Percentiles rank a stretch among this genome's conserved stretches.
These are phyloP conservation scores for Cerceris rybyensis DNA, from an alignment of 2,888 invertebrate species.

Conservation along the genomic window DNA sequence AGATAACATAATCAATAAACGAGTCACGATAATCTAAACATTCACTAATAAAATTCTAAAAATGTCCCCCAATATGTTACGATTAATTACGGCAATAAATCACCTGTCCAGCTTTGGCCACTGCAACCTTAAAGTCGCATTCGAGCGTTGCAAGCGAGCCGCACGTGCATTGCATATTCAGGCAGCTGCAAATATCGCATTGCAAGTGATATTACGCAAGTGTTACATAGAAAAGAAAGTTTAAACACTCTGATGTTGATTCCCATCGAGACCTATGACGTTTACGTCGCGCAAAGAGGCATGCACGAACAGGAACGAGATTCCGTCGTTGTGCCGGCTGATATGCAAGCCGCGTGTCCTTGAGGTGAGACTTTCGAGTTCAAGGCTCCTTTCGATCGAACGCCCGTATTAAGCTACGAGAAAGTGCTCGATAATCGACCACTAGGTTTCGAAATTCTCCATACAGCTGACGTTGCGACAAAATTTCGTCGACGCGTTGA, in stretches of 20 bases:
- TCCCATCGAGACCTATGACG: constrained; percentile 15
- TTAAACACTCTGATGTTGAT: constrained; percentile 35
- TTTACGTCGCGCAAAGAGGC: constrained; percentile 7
- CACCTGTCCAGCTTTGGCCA: not conserved
- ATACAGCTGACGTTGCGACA: not conserved
- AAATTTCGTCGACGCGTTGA: not conserved
- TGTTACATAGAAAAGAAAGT: constrained; percentile 44
- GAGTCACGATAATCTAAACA: too few species aligned
- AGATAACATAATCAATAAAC: not conserved
- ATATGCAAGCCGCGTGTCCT: constrained; percentile 36
- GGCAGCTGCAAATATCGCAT: constrained; percentile 31
- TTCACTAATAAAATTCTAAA: too few species aligned
- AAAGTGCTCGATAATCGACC: constrained; percentile 12
- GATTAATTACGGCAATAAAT: not conserved
- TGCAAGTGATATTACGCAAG: constrained; percentile 42
- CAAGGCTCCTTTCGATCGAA: constrained; percentile 46
- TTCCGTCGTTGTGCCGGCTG: constrained; percentile 15
- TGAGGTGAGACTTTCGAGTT: constrained; percentile 42
- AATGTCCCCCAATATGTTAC: too few species aligned
- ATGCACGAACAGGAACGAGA: constrained; percentile 12
- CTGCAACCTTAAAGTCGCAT: too few species aligned
- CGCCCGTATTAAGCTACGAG: constrained; percentile 4
- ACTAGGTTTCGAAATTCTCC: not conserved
- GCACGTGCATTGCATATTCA: constrained; percentile 54
- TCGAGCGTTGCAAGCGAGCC: not conserved